Evolutionary conservation across 2,797 vertebrate genomes (phyloP), one percentile per base, ranked within the genome.

Genomic region (Brachymystax lenok): DNA sequence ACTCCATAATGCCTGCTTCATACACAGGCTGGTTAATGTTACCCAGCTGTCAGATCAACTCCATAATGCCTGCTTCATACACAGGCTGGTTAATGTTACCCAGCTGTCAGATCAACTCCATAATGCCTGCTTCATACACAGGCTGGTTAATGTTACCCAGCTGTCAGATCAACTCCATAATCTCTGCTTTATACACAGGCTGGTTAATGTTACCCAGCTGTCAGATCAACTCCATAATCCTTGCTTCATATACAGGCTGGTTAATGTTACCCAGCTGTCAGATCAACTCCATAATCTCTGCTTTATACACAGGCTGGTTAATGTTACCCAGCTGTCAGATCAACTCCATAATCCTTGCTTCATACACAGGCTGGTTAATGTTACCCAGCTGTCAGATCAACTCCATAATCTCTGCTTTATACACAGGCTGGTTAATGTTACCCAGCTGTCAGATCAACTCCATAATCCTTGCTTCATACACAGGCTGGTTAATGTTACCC

Each of bases 321-420:
- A 79, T 78, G 71, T 83, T 84, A 77, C 79, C 69, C 76, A 30
- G 61, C 79, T 66, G 80, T 85, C 80, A 82, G 78, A 82, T 85
- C 80, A 78, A 78, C 80, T 82, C 75, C 74, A 24, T 24, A 24
- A 24, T 24, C 24, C 24, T 1, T 24, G 24, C 24, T 24, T 24
- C 24, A 24, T 24, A 24, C 24, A 24, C 24, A 24, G 24, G 24
- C 24, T 24, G 24, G 24, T 24, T 24, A 24, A 24, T 24, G 24
- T 24, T 24, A 24, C 24, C 24, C 24, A 24, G 24, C 24, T 24
- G 24, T 24, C 24, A 24, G 24, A 24, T 24, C 24, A 24, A 24
- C 24, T 24, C 24, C 24, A 24, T 24, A 24, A 24, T 24, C 24
- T 1, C 24, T 24, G 24, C 24, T 24, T 24, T 1, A 24, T 24